phyloP scores from a whole-genome alignment of 1,140 invertebrate genomes.

The Drosophila jambulina region DNA sequence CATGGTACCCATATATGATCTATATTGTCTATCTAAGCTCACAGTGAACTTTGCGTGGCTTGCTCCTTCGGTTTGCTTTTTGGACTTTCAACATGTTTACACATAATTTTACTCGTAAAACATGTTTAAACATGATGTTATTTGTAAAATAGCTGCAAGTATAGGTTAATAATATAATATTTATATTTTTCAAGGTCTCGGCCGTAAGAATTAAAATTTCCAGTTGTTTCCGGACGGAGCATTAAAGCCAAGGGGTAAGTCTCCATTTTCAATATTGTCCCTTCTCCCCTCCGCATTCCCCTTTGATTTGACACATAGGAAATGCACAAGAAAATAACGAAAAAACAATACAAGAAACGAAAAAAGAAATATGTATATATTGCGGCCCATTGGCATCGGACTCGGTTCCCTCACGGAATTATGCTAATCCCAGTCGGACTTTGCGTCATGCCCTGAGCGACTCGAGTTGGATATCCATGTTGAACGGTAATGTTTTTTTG shows the following conservation, averaged over 20 bases:
- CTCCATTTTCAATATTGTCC: slow-evolving; percentile 14
- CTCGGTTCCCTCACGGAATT: slow-evolving; percentile 13
- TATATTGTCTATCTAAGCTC: no score
- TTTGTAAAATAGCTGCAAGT: neutral
- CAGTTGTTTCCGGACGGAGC: no score
- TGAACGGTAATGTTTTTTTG: no score
- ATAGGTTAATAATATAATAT: neutral
- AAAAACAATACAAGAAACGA: neutral
- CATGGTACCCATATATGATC: no score
- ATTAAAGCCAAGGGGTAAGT: slow-evolving; percentile 14
- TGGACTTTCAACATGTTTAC: neutral
- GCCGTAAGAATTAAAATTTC: neutral
- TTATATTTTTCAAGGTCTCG: neutral
- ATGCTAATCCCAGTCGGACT: no score
- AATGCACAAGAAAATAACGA: slow-evolving; percentile 23
- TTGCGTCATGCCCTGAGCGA: no score
- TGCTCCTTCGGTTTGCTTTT: neutral
- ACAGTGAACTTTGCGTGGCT: neutral
- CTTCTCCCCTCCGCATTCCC: neutral
- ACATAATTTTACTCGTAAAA: neutral
- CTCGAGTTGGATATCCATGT: no score
- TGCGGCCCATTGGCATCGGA: neutral
- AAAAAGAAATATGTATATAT: slow-evolving; percentile 10
- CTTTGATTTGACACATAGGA: slow-evolving; percentile 23
- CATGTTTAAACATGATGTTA: neutral